These are phyloP conservation scores for Acleris literana DNA, from an alignment of 2,888 invertebrate species.

Conservation along the genomic window DNA sequence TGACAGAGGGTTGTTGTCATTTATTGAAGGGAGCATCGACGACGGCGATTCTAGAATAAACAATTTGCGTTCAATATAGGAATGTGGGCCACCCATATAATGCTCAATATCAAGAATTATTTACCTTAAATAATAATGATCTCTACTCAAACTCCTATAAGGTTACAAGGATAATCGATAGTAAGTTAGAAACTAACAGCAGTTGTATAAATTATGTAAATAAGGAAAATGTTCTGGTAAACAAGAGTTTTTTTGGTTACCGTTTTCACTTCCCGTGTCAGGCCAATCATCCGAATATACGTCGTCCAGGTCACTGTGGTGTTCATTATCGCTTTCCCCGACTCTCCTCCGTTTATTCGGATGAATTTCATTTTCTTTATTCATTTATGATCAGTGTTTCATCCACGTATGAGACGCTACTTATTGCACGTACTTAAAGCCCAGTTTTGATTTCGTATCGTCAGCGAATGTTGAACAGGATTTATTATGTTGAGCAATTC, in stretches of 20 bases:
- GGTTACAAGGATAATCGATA: too few relatives aligned
- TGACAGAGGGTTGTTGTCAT: conserved; percentile 83
- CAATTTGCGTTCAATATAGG: background rate
- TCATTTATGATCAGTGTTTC: conserved; percentile 52
- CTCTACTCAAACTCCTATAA: too few relatives aligned
- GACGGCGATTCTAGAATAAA: conserved; percentile 85
- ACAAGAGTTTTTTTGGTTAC: conserved; percentile 45
- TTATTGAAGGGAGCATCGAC: conserved; percentile 82
- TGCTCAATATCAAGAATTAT: too few relatives aligned
- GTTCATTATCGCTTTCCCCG: conserved; percentile 57
- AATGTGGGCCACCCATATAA: too few relatives aligned
- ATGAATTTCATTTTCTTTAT: conserved; percentile 66
- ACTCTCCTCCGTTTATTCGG: conserved; percentile 67
- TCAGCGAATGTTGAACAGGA: conserved; percentile 2
- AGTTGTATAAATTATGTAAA: too few relatives aligned
- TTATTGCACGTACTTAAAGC: conserved; percentile 14
- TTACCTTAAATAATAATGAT: too few relatives aligned
- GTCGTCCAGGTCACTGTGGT: conserved; percentile 55
- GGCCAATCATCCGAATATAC: conserved; percentile 74
- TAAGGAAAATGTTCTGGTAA: background rate
- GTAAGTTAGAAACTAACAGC: too few relatives aligned
- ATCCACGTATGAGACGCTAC: background rate
- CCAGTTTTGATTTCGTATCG: conserved; percentile 8
- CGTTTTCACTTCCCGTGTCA: conserved; percentile 65
- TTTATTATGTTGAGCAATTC: background rate